Base-by-base conservation (phyloP, 2,797 vertebrate genomes). In the Hephaestus fuliginosus region DNA sequence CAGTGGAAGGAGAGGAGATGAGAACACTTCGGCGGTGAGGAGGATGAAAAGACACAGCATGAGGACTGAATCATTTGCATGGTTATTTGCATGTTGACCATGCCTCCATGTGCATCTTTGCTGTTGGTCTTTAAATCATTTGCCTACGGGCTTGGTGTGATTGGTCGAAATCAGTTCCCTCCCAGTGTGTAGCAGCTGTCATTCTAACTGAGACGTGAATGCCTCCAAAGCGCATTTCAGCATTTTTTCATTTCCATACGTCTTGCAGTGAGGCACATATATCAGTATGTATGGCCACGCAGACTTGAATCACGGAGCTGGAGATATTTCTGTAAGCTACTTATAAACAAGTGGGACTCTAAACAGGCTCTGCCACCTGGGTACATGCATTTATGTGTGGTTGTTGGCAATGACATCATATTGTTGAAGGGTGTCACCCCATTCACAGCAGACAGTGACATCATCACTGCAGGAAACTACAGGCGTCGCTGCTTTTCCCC, bases 71-170 rank as follows among this genome's bases (percentile, higher is more conserved):
- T 56, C 44, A 57, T 87, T 89, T 91, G 61, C 75, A 69, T 78
- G 14, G 15, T 57, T 48, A 74, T 88, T 88, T 90, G 83, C 80
- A 89, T 63, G 77, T 61, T 1, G 13, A 12, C 56, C 60, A 51
- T 48, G 48, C 48, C 1, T 57, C 52, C 4, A 9, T 51, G 56
- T 74, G 36, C 64, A n/a, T 82, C 28, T 72, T 80, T 71, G 41
- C 46, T 56, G 13, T 55, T 22, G 12, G 69, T 28, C 64, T 52
- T 51, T 8, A 30, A 57, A 18, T 25, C 13, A 67, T 80, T 84
- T 80, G 53, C 68, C 36, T 78, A 70, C 74, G 57, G 70, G 48
- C 22, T 48, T 11, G 22, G 51, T 52, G 65, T 10, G 58, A 44
- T 12, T 61, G 78, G 36, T 77, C n/a, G 48, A 14, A 71, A 72